These are phyloP conservation scores for Timema podura DNA, from an alignment of 2,888 invertebrate species.

Conservation along the genomic window DNA sequence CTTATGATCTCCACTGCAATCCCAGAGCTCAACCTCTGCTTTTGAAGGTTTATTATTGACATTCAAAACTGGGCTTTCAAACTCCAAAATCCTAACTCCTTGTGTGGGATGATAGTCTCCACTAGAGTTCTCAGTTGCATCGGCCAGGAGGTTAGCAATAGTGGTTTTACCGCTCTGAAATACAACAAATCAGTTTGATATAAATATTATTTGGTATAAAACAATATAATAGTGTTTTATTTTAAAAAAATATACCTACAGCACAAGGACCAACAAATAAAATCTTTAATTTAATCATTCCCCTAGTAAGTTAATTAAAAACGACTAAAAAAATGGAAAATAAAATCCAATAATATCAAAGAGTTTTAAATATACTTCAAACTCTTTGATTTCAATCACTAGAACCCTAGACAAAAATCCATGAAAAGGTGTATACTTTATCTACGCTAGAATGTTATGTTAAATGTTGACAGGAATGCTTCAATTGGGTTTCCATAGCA, in stretches of 20 bases:
- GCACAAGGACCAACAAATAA: constrained; percentile 25
- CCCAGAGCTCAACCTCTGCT: constrained; percentile 75
- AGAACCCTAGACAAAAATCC: too few relatives aligned
- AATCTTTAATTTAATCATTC: constrained; percentile 26
- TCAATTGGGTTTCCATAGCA: too few relatives aligned
- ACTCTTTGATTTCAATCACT: too few relatives aligned
- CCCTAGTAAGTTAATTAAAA: neutral
- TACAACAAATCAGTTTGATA: constrained; percentile 26
- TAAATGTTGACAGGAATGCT: too few relatives aligned
- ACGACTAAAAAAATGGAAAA: neutral
- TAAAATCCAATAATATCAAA: too few relatives aligned
- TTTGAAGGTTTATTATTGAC: constrained; percentile 54
- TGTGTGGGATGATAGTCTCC: constrained; percentile 63
- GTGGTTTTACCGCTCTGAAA: constrained; percentile 68
- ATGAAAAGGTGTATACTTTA: too few relatives aligned
- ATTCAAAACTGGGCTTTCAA: constrained; percentile 60
- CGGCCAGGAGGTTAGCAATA: constrained; percentile 67
- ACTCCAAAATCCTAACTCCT: constrained; percentile 72
- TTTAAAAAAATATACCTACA: constrained; percentile 20
- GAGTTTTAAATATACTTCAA: too few relatives aligned
- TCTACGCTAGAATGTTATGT: too few relatives aligned
- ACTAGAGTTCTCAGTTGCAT: constrained; percentile 59
- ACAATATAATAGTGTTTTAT: neutral
- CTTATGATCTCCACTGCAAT: constrained; percentile 73
- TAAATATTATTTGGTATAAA: neutral